Percentiles rank a stretch among this genome's conserved stretches.
Evolutionary conservation across 2,113 vertebrate species (phyloP).

Genomic region (Plotosus lineatus): DNA sequence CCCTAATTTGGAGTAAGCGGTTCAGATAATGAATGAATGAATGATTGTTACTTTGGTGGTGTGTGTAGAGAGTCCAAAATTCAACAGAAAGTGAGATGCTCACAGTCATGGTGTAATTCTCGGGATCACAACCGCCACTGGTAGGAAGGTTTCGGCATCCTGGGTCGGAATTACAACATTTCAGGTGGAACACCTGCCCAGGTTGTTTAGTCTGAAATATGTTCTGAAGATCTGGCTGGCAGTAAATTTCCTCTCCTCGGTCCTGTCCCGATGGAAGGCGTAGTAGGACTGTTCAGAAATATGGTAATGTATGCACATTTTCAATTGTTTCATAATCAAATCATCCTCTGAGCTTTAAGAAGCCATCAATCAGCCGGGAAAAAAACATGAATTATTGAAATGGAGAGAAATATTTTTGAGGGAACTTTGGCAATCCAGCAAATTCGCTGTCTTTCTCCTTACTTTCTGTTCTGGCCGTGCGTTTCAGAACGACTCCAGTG

Average conservation of each 20-base stretch:
- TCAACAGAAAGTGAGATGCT: background rate
- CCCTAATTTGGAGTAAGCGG: no score
- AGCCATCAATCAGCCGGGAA: constrained; percentile 31
- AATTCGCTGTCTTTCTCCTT: background rate
- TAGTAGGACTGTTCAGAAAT: background rate
- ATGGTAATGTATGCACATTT: constrained; percentile 51
- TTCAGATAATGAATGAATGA: no score
- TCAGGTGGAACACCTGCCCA: background rate
- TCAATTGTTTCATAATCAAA: constrained; percentile 40
- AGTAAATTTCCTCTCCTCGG: background rate
- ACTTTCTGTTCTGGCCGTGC: background rate
- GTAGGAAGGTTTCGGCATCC: background rate
- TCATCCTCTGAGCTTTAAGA: constrained; percentile 30
- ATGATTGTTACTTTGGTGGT: background rate
- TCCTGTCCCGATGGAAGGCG: background rate
- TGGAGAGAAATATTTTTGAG: background rate
- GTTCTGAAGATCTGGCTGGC: background rate
- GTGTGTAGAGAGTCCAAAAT: background rate
- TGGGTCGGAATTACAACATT: background rate
- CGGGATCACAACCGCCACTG: background rate
- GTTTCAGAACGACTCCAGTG: background rate
- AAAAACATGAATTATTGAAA: constrained; percentile 32
- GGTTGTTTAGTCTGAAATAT: background rate
- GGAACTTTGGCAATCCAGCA: constrained; percentile 2
- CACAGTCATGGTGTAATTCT: background rate